Evolutionary conservation across 2,888 invertebrate genomes (phyloP).

Genomic region (Leptopterna dolabrata): DNA sequence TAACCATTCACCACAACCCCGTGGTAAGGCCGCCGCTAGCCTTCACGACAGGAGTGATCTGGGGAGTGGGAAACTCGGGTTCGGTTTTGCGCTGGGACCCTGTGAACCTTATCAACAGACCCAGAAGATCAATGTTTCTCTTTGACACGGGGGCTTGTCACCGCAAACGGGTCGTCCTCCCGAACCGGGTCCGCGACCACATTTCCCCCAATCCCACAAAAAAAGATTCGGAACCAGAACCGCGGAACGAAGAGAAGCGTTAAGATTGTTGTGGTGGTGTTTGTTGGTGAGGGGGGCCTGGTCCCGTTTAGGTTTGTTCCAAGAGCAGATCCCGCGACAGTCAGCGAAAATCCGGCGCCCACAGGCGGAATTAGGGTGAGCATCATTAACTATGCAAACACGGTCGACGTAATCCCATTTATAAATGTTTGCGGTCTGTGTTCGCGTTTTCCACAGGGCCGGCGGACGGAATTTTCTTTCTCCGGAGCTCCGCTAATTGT

Average conservation of each 20-base stretch:
- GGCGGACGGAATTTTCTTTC: not conserved
- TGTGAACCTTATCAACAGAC: no score
- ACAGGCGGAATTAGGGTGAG: constrained; percentile 24
- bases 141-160: not conserved
- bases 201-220: not conserved
- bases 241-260: no score
- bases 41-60: no score
- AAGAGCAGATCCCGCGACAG: not conserved
- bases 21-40: no score
- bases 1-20: no score
- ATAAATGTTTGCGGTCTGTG: constrained; percentile 42
- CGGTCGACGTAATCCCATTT: constrained; percentile 40
- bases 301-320: not conserved
- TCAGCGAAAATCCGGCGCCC: not conserved
- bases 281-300: not conserved
- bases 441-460: not conserved
- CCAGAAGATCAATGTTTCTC: no score
- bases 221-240: not conserved
- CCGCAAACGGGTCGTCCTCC: not conserved
- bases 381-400: constrained; percentile 46
- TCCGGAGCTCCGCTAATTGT: not conserved
- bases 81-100: no score
- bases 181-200: not conserved
- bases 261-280: no score
- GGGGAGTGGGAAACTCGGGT: no score